These are phyloP conservation scores for Pampus argenteus DNA, from an alignment of 2,797 vertebrate genomes.

Conservation along the genomic window DNA sequence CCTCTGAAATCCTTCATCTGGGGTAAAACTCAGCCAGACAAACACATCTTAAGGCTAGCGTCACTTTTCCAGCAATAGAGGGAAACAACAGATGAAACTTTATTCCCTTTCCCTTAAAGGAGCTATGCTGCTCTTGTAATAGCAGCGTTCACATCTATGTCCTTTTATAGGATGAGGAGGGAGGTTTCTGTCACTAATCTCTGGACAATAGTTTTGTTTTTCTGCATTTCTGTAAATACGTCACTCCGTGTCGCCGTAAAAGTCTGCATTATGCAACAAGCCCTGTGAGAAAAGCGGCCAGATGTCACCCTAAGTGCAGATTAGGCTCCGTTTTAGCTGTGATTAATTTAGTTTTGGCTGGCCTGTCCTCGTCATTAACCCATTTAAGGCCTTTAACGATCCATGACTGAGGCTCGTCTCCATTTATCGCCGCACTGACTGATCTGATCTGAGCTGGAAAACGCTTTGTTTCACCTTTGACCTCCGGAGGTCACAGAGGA, in stretches of 20 bases:
- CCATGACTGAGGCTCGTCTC: constrained; percentile 6
- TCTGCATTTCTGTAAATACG: background rate
- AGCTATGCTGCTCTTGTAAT: too few relatives aligned
- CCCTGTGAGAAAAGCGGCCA: constrained; percentile 12
- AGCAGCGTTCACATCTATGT: too few relatives aligned
- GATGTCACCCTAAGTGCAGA: constrained; percentile 39
- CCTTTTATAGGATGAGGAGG: too few relatives aligned
- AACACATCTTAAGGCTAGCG: too few relatives aligned
- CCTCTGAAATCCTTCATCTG: constrained; percentile 9
- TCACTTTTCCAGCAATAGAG: too few relatives aligned
- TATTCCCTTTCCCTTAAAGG: too few relatives aligned
- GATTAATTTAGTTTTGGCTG: constrained; percentile 26
- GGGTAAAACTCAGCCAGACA: too few relatives aligned
- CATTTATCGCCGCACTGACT: constrained; percentile 16
- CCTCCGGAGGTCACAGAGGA: constrained; percentile 25
- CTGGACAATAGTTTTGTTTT: constrained; percentile 13
- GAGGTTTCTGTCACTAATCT: background rate
- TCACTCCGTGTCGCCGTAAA: background rate
- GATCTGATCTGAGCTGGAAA: constrained; percentile 29
- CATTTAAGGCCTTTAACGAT: constrained; percentile 30
- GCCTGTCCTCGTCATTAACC: constrained; percentile 34
- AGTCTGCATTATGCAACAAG: background rate
- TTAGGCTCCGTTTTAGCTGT: constrained; percentile 27
- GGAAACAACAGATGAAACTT: too few relatives aligned
- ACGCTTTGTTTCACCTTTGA: constrained; percentile 42